Evolutionary conservation across 2,113 vertebrate genomes (phyloP), one percentile per base, ranked within the genome.

Genomic region (Dipodomys ordii): DNA sequence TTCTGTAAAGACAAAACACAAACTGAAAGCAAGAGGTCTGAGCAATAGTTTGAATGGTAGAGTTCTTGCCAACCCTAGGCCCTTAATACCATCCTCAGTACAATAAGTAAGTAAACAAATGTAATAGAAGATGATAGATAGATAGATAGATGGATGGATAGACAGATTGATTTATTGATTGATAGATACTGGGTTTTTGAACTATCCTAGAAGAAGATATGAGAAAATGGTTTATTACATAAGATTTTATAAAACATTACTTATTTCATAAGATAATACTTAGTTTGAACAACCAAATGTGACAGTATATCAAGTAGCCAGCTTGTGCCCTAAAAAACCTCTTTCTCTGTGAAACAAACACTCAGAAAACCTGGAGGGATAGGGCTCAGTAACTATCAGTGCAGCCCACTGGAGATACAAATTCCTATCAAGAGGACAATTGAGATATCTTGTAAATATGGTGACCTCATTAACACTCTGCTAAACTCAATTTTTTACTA

Each of bases 401-500:
- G 68, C 16, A 84, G 67, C 35, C 30, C 13, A 89, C 67, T 60
- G 19, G 49, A 94, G 83, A 88, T 35, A 16, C 30, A 71, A 83
- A 87, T 92, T 80, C 30, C 80, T 83, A 49, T 87, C 84, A 92
- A 93, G 87, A 92, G 81, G 91, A 82, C 8, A 57, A 67, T 2
- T 76, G 62, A 87, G 80, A 46, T 73, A 68, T 82, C 72, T 91
- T 71, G 10, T 35, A 82, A 87, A 80, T 57, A 62, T 44, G 53
- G 83, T 89, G 91, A 81, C 86, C 92, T 92, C 2, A 0, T 93
- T 96, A 96, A 83, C 76, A 92, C 53, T 88, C 80, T 79, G 64
- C 94, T 92, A 96, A 94, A 67, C 68, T 78, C 73, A 87, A 69
- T 92, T 71, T 88, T 77, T 16, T 74, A 81, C 35, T 77, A 82